Evolutionary conservation across 2,797 vertebrate species (phyloP).

Genomic region (Poeciliopsis paucimaculata): DNA sequence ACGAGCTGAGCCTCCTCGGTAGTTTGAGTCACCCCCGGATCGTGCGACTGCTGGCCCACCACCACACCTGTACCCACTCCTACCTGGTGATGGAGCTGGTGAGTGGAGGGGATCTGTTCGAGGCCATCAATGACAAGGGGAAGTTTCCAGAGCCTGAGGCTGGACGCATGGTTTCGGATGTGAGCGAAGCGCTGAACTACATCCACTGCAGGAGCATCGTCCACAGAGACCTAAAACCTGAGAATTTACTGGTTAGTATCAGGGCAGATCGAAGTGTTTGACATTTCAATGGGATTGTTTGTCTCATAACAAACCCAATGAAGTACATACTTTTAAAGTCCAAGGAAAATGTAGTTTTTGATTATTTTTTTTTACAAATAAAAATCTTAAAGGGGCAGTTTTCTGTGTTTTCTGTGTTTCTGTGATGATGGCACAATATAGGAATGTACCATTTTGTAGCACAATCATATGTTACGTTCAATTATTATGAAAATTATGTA

Average conservation of each 20-base stretch:
- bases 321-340: not conserved
- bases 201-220: slow-evolving; percentile 93
- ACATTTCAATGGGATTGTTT: not conserved
- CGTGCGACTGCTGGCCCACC: slow-evolving; percentile 89
- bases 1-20: slow-evolving; percentile 90
- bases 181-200: slow-evolving; percentile 91
- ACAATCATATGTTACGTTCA: no score
- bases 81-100: slow-evolving; percentile 95
- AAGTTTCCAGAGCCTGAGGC: slow-evolving; percentile 89
- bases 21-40: slow-evolving; percentile 92
- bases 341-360: not conserved
- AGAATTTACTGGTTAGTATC: slow-evolving; percentile 92
- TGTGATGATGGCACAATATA: no score
- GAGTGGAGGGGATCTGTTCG: slow-evolving; percentile 93
- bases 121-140: slow-evolving; percentile 89
- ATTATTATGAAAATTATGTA: no score
- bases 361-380: no score
- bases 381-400: no score
- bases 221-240: slow-evolving; percentile 96
- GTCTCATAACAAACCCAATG: not conserved
- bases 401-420: no score
- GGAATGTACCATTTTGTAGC: no score
- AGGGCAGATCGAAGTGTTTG: not conserved
- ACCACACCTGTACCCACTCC: slow-evolving; percentile 87
- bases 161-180: slow-evolving; percentile 88